A percentile compares a stretch with the other conserved stretches of the same genome.
Conservation (phyloP, 2,797 vertebrate species). For the Oreortyx pictus region DNA sequence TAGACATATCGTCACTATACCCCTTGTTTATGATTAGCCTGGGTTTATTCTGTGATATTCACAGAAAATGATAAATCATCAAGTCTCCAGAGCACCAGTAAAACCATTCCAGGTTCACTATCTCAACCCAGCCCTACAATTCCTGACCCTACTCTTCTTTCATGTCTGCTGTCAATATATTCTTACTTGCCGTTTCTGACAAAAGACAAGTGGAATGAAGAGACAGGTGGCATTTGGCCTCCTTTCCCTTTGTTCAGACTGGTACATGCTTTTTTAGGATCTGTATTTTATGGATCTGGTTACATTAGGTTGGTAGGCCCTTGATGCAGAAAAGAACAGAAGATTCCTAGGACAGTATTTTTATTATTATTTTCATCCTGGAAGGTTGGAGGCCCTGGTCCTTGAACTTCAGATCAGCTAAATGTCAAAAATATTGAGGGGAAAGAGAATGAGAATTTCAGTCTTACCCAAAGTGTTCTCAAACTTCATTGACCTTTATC, state of each 20-base stretch:
- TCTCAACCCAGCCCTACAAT: neutral
- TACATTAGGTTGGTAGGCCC: neutral
- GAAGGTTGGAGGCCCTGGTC: neutral
- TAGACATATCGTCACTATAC: neutral
- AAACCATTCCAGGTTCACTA: rapidly evolving
- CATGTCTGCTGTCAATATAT: neutral
- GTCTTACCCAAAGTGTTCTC: neutral
- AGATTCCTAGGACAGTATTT: neutral
- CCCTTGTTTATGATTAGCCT: neutral
- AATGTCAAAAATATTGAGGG: neutral
- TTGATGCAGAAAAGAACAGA: neutral
- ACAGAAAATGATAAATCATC: neutral
- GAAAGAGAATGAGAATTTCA: neutral
- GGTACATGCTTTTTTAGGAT: neutral
- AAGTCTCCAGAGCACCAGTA: neutral
- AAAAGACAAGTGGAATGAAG: neutral
- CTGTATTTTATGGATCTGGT: neutral
- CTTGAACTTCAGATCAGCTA: neutral
- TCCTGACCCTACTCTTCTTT: rapidly evolving
- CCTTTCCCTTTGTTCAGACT: neutral
- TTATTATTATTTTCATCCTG: neutral
- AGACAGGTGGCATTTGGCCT: neutral
- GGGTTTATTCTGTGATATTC: neutral
- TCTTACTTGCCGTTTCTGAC: neutral
- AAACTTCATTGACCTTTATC: neutral